Conservation (phyloP, 2,888 invertebrate genomes). For the Agrotis puta region DNA sequence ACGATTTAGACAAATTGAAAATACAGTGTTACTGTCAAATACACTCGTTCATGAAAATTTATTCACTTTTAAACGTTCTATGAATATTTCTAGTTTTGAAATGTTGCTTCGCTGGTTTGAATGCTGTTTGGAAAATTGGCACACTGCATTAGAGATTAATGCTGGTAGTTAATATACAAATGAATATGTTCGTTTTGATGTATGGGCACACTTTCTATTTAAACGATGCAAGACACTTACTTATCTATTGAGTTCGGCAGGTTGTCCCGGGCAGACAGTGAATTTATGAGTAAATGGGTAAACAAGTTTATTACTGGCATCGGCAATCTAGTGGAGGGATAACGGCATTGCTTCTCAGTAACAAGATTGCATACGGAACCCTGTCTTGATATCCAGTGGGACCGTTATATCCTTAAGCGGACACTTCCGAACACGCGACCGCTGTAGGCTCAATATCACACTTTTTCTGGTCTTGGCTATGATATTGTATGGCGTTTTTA, state of each 20-base stretch:
- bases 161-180: conserved; percentile 14
- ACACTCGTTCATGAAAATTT: conserved; percentile 38
- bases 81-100: conserved; percentile 15
- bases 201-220: conserved; percentile 29
- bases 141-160: conserved; percentile 22
- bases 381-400: conserved; percentile 72
- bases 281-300: conserved; percentile 71
- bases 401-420: conserved; percentile 82
- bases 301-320: conserved; percentile 72
- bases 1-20: conserved; percentile 57
- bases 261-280: conserved; percentile 39
- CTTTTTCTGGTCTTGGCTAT: conserved; percentile 54
- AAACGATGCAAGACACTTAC: conserved; percentile 16
- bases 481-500: conserved; percentile 31
- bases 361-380: conserved; percentile 77
- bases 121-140: conserved; percentile 25
- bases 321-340: conserved; percentile 66
- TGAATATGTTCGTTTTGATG: conserved; percentile 13
- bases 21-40: conserved; percentile 44
- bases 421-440: conserved; percentile 77
- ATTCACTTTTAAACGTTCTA: conserved; percentile 19
- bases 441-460: conserved; percentile 54
- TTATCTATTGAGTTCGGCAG: conserved; percentile 45
- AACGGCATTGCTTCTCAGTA: conserved; percentile 75
- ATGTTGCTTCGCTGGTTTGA: conserved; percentile 12